These are phyloP conservation scores for Drosophila vallismaia DNA, from an alignment of 2,888 invertebrate genomes.

Conservation along the genomic window DNA sequence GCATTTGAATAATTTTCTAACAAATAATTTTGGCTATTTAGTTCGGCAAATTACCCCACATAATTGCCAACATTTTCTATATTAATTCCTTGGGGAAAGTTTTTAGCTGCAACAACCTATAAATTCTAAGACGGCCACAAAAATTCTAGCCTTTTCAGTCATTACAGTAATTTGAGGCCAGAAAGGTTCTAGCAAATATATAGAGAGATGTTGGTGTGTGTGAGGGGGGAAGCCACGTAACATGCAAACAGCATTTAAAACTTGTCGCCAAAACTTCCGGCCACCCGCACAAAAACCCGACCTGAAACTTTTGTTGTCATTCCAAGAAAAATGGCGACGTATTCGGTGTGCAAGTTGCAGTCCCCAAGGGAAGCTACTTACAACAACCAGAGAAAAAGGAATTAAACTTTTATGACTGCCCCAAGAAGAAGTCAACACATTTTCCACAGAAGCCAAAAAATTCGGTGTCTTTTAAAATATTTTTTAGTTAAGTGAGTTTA, in stretches of 20 bases:
- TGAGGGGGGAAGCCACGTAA: conserved; percentile 54
- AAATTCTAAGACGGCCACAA: conserved; percentile 28
- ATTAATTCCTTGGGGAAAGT: conserved; percentile 24
- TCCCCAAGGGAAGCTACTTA: conserved; percentile 71
- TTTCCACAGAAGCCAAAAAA: neutral
- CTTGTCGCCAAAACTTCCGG: conserved; percentile 55
- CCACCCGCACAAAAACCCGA: conserved; percentile 22
- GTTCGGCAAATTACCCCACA: conserved; percentile 6
- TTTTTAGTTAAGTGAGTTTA: neutral
- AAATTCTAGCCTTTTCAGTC: conserved; percentile 28
- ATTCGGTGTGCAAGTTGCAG: conserved; percentile 60
- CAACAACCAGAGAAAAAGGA: conserved; percentile 41
- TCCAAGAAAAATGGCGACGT: conserved; percentile 64
- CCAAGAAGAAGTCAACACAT: conserved; percentile 58
- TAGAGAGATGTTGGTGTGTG: conserved; percentile 3
- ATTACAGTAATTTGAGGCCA: conserved; percentile 54
- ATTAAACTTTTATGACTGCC: conserved; percentile 64
- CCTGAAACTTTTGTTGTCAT: conserved; percentile 68
- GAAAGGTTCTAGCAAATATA: conserved; percentile 45
- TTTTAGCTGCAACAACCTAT: conserved; percentile 26
- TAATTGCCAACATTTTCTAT: conserved; percentile 17
- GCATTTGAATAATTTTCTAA: neutral
- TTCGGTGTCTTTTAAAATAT: neutral
- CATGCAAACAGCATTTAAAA: conserved; percentile 82
- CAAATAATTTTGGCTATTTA: conserved; percentile 8